Percentiles rank a stretch among this genome's conserved stretches.
These are phyloP conservation scores for Nemurella pictetii DNA, from an alignment of 2,888 invertebrate genomes.

Conservation along the genomic window DNA sequence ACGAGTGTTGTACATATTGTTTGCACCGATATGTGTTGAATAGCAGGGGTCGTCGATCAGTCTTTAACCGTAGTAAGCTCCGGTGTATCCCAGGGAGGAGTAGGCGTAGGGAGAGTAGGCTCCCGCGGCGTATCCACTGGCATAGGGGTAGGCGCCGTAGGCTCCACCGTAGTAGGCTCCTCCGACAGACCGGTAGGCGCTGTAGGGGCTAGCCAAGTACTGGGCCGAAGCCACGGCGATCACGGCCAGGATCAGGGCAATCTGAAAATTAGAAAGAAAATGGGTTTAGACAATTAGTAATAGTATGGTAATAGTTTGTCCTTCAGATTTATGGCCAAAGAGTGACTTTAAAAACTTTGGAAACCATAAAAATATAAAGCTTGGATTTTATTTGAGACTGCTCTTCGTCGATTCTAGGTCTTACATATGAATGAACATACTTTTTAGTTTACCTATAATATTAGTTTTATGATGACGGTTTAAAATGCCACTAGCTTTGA, in stretches of 20 bases:
- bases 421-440: too few species aligned
- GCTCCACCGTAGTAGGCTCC: not conserved
- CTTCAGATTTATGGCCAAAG: too few species aligned
- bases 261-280: not conserved
- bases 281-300: too few species aligned
- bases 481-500: not conserved
- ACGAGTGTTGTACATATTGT: not conserved
- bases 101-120: slow-evolving; percentile 28
- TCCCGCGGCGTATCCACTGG: slow-evolving; percentile 3
- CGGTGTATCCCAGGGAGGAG: not conserved
- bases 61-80: slow-evolving; percentile 23
- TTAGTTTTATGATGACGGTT: too few species aligned
- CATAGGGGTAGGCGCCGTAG: slow-evolving; percentile 15
- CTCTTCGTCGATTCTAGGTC: too few species aligned
- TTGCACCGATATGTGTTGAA: not conserved
- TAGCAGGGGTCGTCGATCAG: not conserved
- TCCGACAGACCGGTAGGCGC: slow-evolving; percentile 1
- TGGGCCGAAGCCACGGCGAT: slow-evolving; percentile 27
- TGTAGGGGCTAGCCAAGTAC: slow-evolving; percentile 29
- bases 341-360: too few species aligned
- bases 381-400: too few species aligned
- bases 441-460: too few species aligned
- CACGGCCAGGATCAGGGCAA: slow-evolving; percentile 21
- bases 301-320: too few species aligned
- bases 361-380: too few species aligned